A percentile compares a stretch with the other conserved stretches of the same genome.
These are phyloP conservation scores for Phortica magna DNA, from an alignment of 2,888 invertebrate genomes.

Conservation along the genomic window DNA sequence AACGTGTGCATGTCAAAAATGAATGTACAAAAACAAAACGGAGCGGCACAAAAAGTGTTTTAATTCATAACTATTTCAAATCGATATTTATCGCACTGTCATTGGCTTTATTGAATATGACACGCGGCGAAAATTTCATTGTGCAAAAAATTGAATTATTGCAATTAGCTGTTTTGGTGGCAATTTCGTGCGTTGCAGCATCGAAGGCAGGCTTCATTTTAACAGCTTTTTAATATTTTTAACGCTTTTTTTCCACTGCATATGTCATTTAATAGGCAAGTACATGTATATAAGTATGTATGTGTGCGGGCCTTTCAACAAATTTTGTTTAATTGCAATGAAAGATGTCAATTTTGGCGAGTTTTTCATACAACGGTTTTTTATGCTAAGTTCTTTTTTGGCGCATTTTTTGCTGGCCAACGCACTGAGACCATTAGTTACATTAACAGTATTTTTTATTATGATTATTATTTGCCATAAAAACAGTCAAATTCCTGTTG, in stretches of 20 bases:
- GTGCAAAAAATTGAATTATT: conserved; percentile 27
- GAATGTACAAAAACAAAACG: neutral
- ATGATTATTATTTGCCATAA: too few species aligned
- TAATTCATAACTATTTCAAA: conserved; percentile 63
- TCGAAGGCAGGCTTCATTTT: neutral
- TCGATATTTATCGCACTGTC: conserved; percentile 63
- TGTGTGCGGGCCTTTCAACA: too few species aligned
- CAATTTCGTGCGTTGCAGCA: neutral
- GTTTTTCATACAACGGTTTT: too few species aligned
- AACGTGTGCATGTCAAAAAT: neutral
- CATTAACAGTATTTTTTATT: too few species aligned
- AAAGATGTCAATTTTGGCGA: too few species aligned
- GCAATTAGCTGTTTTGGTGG: conserved; percentile 19
- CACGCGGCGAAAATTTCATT: conserved; percentile 26
- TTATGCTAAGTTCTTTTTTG: too few species aligned
- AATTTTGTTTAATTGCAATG: too few species aligned
- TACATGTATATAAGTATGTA: too few species aligned
- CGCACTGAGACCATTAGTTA: too few species aligned
- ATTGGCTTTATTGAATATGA: conserved; percentile 25
- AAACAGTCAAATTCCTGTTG: too few species aligned
- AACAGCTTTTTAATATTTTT: neutral
- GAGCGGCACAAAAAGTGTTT: neutral
- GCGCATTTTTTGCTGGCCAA: too few species aligned
- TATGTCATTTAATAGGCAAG: too few species aligned
- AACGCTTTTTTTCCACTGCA: neutral